phyloP scores from a whole-genome alignment of 2,797 vertebrate genomes.

The Sebastes vulpes region DNA sequence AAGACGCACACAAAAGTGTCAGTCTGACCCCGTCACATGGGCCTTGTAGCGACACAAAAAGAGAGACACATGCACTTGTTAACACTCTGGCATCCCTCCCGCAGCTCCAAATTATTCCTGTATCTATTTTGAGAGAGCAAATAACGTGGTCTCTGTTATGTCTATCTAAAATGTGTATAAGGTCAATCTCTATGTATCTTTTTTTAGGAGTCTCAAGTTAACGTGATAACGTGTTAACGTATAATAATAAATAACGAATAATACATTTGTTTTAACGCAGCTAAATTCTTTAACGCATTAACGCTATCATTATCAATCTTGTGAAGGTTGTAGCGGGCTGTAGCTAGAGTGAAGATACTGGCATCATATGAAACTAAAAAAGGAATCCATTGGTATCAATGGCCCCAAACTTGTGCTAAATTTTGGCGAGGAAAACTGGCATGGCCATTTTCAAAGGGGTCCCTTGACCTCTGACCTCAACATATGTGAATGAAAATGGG shows the following conservation, averaged over 20 bases:
- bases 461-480: too few species aligned
- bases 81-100: constrained; percentile 21
- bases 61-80: neutral
- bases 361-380: too few species aligned
- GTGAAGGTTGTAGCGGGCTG: neutral
- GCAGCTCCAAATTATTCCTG: neutral
- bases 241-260: neutral
- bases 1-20: constrained; percentile 31
- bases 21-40: constrained; percentile 20
- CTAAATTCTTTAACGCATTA: neutral
- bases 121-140: neutral
- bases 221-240: too few species aligned
- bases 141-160: neutral
- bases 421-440: neutral
- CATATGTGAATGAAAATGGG: too few species aligned
- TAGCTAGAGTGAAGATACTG: too few species aligned
- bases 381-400: too few species aligned
- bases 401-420: neutral
- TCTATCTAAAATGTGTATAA: neutral
- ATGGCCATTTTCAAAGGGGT: neutral
- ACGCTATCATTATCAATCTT: neutral
- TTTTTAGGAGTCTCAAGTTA: neutral
- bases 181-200: neutral
- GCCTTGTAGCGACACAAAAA: constrained; percentile 25
- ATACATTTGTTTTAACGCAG: neutral